Conservation (phyloP, 2,113 vertebrate species). For the Hippoglossus stenolepis region DNA sequence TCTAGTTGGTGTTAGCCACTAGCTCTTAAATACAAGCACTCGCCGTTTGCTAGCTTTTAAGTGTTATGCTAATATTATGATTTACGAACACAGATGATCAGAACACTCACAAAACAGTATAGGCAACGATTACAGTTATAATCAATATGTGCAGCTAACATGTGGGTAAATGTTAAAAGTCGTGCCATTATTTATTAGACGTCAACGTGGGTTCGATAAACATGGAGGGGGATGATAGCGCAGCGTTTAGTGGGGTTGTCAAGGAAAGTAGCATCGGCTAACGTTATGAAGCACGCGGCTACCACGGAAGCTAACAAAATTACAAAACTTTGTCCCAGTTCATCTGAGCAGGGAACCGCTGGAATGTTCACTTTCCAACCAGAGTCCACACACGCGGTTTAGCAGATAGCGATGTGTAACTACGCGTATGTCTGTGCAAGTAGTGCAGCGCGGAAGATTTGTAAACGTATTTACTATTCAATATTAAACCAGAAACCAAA, state of each 20-base stretch:
- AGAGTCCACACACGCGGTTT: neutral
- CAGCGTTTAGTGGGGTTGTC: slow-evolving; percentile 50
- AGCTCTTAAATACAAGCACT: neutral
- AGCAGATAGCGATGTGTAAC: neutral
- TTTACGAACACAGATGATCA: neutral
- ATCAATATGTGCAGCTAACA: neutral
- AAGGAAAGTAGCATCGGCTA: slow-evolving; percentile 57
- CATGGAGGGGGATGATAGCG: neutral
- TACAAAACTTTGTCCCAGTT: slow-evolving; percentile 68
- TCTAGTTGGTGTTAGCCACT: neutral
- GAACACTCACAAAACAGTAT: neutral
- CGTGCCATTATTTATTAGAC: neutral
- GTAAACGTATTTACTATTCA: slow-evolving; percentile 4
- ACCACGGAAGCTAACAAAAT: slow-evolving; percentile 67
- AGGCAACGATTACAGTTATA: neutral
- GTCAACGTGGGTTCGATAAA: neutral
- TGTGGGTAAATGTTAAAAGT: fast-evolving
- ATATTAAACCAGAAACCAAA: slow-evolving; percentile 49
- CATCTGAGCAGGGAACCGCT: neutral
- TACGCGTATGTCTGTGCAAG: slow-evolving; percentile 4
- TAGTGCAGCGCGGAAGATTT: neutral
- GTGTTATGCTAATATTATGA: slow-evolving; percentile 39
- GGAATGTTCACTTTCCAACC: neutral
- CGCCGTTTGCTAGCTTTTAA: slow-evolving; percentile 15
- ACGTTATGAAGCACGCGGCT: slow-evolving; percentile 67